phyloP scores from a whole-genome alignment of 2,888 invertebrate species.

The Orchesellides sinensis region DNA sequence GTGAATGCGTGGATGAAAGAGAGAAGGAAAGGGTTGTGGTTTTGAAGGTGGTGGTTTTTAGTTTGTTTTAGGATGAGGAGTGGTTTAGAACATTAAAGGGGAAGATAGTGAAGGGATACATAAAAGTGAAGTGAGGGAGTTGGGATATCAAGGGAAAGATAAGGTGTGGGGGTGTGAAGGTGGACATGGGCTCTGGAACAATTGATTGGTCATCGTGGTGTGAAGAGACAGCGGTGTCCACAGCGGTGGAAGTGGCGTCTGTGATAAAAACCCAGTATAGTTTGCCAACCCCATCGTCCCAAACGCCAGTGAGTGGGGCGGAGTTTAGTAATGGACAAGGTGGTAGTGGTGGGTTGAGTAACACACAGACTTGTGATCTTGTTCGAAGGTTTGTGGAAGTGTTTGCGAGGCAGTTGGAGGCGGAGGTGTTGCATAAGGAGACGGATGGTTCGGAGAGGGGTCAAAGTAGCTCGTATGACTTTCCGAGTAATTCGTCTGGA shows the following conservation, averaged over 20 bases:
- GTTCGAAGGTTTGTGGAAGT: constrained; percentile 71
- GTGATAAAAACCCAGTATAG: constrained; percentile 59
- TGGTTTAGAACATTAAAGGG: no score
- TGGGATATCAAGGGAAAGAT: neutral
- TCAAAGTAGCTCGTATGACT: constrained; percentile 57
- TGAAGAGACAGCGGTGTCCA: constrained; percentile 69
- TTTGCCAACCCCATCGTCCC: constrained; percentile 12
- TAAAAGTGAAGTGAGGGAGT: neutral
- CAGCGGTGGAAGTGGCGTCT: constrained; percentile 67
- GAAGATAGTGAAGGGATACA: no score
- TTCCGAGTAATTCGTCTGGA: constrained; percentile 35
- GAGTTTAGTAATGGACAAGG: no score
- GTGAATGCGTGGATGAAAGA: no score
- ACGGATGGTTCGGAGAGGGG: constrained; percentile 20
- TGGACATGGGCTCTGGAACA: constrained; percentile 63
- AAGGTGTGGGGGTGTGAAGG: neutral
- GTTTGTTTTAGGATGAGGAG: no score
- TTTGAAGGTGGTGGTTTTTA: no score
- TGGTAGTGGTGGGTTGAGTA: constrained; percentile 9
- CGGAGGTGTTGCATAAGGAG: constrained; percentile 65
- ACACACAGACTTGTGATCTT: constrained; percentile 70
- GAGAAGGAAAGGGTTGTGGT: no score
- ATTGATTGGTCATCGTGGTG: constrained; percentile 69
- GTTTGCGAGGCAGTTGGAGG: constrained; percentile 70
- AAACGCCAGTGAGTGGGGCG: neutral